A percentile compares a stretch with the other conserved stretches of the same genome.
These are phyloP conservation scores for Temnothorax ravouxi DNA, from an alignment of 2,888 invertebrate species.

Conservation along the genomic window DNA sequence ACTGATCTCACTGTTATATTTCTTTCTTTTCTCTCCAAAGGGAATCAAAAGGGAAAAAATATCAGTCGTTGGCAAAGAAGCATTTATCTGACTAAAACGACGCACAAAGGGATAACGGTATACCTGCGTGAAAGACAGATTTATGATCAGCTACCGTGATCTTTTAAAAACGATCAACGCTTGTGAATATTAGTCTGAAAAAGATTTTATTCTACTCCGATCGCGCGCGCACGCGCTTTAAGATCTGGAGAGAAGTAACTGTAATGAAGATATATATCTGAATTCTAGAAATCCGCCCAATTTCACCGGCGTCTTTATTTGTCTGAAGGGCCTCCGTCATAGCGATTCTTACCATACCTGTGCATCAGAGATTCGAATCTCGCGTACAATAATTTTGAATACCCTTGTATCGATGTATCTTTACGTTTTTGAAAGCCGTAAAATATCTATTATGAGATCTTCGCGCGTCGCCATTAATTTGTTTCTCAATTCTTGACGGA, in stretches of 20 bases:
- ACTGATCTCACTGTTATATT: conserved; percentile 56
- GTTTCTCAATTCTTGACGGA: conserved; percentile 45
- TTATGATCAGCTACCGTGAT: conserved; percentile 72
- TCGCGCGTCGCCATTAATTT: conserved; percentile 9
- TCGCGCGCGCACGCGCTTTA: background rate
- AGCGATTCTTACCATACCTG: conserved; percentile 3
- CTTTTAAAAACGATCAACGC: conserved; percentile 47
- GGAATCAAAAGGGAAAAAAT: conserved; percentile 42
- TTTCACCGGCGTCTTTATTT: conserved; percentile 38
- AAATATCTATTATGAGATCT: conserved; percentile 33
- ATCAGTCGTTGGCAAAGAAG: conserved; percentile 60
- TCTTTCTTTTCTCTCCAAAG: conserved; percentile 11
- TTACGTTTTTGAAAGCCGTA: background rate
- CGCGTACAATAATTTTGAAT: conserved; percentile 25
- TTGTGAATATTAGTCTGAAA: background rate
- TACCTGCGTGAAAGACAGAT: conserved; percentile 71
- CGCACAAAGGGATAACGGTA: conserved; percentile 74
- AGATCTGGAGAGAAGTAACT: conserved; percentile 31
- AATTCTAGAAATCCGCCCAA: conserved; percentile 18
- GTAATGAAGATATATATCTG: conserved; percentile 38
- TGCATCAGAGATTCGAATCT: conserved; percentile 14
- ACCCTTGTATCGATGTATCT: background rate
- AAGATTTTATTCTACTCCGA: conserved; percentile 14
- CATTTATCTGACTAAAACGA: conserved; percentile 46
- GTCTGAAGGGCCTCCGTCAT: background rate